These are phyloP conservation scores for Podarcis lilfordi DNA, from an alignment of 2,797 vertebrate species.

Conservation along the genomic window DNA sequence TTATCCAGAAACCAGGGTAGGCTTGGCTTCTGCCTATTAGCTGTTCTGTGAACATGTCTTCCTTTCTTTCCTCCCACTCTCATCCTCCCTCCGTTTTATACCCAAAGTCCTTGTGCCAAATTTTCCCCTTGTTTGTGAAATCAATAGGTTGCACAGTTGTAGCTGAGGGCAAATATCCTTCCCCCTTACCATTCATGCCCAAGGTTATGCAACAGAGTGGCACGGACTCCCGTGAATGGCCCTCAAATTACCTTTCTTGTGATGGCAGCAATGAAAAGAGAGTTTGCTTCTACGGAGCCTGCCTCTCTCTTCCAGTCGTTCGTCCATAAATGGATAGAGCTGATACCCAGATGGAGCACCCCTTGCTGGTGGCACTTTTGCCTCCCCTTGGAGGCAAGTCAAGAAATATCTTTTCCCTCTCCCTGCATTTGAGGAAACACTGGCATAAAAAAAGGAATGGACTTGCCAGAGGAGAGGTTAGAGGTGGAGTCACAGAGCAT, in stretches of 20 bases:
- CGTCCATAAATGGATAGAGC: conserved; percentile 12
- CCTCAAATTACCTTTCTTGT: background rate
- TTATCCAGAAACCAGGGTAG: conserved; percentile 46
- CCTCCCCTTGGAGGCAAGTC: background rate
- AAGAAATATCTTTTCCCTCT: accelerated
- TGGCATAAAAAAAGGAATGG: accelerated
- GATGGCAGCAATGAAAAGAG: background rate
- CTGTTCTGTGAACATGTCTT: conserved; percentile 10
- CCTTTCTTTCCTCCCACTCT: conserved; percentile 26
- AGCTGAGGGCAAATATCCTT: background rate
- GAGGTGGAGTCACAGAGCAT: background rate
- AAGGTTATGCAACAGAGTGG: background rate
- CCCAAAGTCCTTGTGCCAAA: background rate
- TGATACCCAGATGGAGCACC: conserved; percentile 4
- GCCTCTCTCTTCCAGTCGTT: conserved; percentile 26
- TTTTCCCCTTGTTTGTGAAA: conserved; percentile 28
- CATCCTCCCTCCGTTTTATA: conserved; percentile 37
- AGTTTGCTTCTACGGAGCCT: background rate
- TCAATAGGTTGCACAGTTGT: background rate
- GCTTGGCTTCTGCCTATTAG: conserved; percentile 54
- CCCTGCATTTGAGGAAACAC: background rate
- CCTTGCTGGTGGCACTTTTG: conserved; percentile 7
- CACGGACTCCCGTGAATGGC: background rate
- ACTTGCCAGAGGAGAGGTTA: conserved; percentile 8
- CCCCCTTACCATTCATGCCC: background rate